Evolutionary conservation across 2,888 invertebrate genomes (phyloP).

Genomic region (Incurvaria masculella): DNA sequence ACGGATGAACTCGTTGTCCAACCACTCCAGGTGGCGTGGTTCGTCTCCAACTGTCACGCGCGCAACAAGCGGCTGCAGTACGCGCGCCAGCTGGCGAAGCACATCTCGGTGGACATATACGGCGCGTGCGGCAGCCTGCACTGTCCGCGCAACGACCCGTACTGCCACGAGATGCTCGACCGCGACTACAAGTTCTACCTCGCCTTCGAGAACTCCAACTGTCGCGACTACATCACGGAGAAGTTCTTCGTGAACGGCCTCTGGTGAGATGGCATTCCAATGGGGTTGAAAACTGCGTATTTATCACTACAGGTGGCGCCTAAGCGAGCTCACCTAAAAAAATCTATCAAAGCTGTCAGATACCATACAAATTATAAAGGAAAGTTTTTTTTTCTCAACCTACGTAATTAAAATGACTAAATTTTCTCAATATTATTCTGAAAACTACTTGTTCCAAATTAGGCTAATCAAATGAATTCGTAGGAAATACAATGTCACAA

Average conservation of each 20-base stretch:
- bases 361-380: too few relatives aligned
- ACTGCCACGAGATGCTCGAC: constrained; percentile 87
- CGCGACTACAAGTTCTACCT: constrained; percentile 95
- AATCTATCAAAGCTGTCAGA: too few relatives aligned
- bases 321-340: too few relatives aligned
- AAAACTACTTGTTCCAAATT: too few relatives aligned
- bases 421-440: too few relatives aligned
- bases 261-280: too few relatives aligned
- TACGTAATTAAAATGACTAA: too few relatives aligned
- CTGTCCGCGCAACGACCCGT: constrained; percentile 79
- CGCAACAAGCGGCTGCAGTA: constrained; percentile 86
- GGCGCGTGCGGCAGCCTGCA: constrained; percentile 84
- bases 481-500: too few relatives aligned
- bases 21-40: constrained; percentile 86
- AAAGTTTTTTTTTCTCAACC: constrained; percentile 7
- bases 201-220: constrained; percentile 96
- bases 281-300: constrained; percentile 17
- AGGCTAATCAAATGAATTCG: too few relatives aligned
- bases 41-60: constrained; percentile 96
- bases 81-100: constrained; percentile 79
- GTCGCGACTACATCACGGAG: constrained; percentile 93
- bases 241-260: constrained; percentile 96
- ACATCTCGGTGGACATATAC: constrained; percentile 88
- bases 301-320: too few relatives aligned
- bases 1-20: too few relatives aligned